A percentile compares a stretch with the other conserved stretches of the same genome.
Conservation (phyloP, 2,888 invertebrate genomes). For the Sphecodes monilicornis region DNA sequence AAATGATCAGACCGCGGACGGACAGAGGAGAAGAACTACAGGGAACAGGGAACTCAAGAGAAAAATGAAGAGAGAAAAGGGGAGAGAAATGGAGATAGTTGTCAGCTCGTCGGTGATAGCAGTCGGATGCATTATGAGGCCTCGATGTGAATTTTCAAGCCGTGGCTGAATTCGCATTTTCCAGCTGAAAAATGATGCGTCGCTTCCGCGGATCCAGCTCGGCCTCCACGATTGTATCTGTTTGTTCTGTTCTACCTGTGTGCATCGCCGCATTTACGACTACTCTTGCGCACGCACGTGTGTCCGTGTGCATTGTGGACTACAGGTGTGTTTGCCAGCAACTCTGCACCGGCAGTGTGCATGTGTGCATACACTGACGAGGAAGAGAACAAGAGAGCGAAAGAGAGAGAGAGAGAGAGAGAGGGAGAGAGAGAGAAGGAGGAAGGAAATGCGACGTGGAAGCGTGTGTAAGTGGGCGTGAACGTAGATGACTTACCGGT, state of each 20-base stretch:
- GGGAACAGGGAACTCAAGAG: conserved; percentile 7
- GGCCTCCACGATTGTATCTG: conserved; percentile 29
- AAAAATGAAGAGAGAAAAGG: background rate
- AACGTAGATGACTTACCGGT: conserved; percentile 49
- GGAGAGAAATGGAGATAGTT: conserved; percentile 57
- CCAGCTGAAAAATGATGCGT: conserved; percentile 67
- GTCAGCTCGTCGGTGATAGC: conserved; percentile 50
- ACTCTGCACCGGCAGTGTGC: conserved; percentile 20
- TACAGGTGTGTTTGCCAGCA: conserved; percentile 38
- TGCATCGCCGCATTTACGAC: conserved; percentile 27
- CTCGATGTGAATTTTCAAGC: conserved; percentile 66
- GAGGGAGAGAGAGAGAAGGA: too few relatives aligned
- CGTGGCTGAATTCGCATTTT: conserved; percentile 68
- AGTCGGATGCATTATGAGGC: conserved; percentile 65
- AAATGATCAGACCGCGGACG: background rate
- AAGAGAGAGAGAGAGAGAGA: too few relatives aligned
- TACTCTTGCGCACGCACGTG: too few relatives aligned
- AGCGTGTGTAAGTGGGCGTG: conserved; percentile 12
- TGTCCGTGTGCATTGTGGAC: background rate
- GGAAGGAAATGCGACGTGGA: too few relatives aligned
- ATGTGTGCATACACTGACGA: too few relatives aligned
- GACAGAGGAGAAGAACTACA: background rate
- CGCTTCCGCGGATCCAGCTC: conserved; percentile 36
- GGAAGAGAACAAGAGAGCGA: too few relatives aligned
- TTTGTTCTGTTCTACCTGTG: conserved; percentile 41